Evolutionary conservation across 2,113 vertebrate genomes (phyloP).

Genomic region (Myrmophylax atrothorax): DNA sequence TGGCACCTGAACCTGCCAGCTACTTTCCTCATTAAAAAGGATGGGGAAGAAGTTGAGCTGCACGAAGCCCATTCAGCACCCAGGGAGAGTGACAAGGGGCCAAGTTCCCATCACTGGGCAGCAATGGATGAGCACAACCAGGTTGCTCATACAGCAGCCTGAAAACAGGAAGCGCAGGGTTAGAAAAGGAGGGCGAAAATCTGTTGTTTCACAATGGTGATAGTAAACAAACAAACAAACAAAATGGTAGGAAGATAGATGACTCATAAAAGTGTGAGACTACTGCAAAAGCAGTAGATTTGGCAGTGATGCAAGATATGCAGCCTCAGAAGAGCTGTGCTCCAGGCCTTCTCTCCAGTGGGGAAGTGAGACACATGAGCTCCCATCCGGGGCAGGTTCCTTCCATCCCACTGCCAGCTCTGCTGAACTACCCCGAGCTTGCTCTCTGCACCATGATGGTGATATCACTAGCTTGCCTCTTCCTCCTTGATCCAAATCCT

Average conservation of each 20-base stretch:
- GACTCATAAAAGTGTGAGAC: constrained; percentile 47
- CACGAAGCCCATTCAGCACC: background rate
- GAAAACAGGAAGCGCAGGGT: background rate
- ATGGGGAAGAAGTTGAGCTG: background rate
- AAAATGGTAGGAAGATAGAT: constrained; percentile 46
- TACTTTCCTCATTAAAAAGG: background rate
- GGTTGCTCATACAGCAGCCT: constrained; percentile 10
- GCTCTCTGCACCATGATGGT: background rate
- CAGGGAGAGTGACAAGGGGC: background rate
- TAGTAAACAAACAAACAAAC: background rate
- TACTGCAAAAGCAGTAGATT: constrained; percentile 44
- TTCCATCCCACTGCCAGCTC: background rate
- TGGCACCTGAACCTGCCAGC: background rate
- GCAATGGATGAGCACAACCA: background rate
- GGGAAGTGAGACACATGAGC: background rate
- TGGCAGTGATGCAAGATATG: background rate
- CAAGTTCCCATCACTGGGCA: background rate
- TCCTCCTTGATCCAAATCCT: background rate
- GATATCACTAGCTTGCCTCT: background rate
- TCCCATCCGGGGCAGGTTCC: constrained; percentile 41
- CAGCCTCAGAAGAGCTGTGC: constrained; percentile 31
- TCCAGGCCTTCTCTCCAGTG: background rate
- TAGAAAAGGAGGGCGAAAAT: constrained; percentile 20
- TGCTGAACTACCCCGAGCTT: rapidly evolving
- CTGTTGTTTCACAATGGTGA: constrained; percentile 30